Percentiles rank a stretch among this genome's conserved stretches.
phyloP scores from a whole-genome alignment of 2,888 invertebrate species.

The Amphimallon solstitiale region DNA sequence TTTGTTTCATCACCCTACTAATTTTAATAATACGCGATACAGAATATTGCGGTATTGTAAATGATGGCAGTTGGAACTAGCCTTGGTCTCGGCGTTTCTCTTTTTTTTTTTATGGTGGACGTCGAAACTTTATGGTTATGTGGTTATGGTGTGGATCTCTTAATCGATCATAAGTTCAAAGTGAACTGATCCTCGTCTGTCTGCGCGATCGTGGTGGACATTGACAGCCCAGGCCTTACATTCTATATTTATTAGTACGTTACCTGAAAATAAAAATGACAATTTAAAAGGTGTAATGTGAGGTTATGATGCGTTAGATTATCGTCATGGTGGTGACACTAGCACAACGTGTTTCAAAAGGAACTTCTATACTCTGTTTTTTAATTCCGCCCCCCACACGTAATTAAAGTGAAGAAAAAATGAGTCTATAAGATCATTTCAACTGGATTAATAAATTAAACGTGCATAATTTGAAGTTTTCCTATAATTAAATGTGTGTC shows the following conservation, averaged over 20 bases:
- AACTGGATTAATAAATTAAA: too few relatives aligned
- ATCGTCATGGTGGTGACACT: too few relatives aligned
- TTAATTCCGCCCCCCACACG: too few relatives aligned
- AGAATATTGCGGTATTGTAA: conserved; percentile 41
- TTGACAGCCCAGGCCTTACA: conserved; percentile 94
- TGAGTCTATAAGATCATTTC: too few relatives aligned
- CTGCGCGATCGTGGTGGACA: conserved; percentile 86
- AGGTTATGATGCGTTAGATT: too few relatives aligned
- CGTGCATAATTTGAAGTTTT: too few relatives aligned
- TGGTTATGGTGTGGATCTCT: conserved; percentile 49
- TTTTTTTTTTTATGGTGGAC: conserved; percentile 12
- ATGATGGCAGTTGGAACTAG: conserved; percentile 61
- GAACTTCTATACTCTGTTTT: too few relatives aligned
- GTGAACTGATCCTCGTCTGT: conserved; percentile 92
- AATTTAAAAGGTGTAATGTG: too few relatives aligned
- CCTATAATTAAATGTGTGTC: too few relatives aligned
- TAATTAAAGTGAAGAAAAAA: too few relatives aligned
- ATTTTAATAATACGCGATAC: conserved; percentile 39
- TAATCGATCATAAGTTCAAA: conserved; percentile 95
- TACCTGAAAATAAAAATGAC: conserved; percentile 67
- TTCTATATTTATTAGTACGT: conserved; percentile 91
- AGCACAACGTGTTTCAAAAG: too few relatives aligned
- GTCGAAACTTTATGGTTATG: conserved; percentile 28
- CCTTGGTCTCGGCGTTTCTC: conserved; percentile 47
- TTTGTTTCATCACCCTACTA: conserved; percentile 40